Evolutionary conservation across 2,888 invertebrate species (phyloP).

Genomic region (Hydrotaea cyrtoneurina): DNA sequence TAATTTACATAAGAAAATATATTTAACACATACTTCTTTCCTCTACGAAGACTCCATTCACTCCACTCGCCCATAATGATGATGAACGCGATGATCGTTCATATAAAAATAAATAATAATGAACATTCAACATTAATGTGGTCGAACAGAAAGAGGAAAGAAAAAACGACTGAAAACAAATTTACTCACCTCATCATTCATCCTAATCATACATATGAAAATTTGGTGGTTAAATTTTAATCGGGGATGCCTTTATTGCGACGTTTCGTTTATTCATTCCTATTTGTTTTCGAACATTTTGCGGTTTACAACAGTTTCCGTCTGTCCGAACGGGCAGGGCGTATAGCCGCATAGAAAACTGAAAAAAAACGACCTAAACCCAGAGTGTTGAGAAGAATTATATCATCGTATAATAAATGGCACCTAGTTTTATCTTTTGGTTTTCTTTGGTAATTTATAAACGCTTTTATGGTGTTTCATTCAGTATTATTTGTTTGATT

Average conservation of each 20-base stretch:
- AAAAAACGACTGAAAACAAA: conserved; percentile 11
- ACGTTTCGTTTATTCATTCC: background rate
- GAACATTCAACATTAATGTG: background rate
- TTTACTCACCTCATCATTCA: conserved; percentile 53
- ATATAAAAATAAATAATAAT: background rate
- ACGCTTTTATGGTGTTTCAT: background rate
- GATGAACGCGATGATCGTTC: conserved; percentile 26
- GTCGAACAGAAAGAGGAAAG: background rate
- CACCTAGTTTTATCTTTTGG: conserved; percentile 33
- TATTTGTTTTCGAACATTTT: background rate
- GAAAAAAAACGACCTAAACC: background rate
- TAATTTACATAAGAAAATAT: conserved; percentile 65
- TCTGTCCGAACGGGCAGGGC: background rate
- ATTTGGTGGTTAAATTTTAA: conserved; percentile 41
- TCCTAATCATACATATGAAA: conserved; percentile 20
- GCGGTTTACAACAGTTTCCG: background rate
- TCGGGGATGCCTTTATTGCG: conserved; percentile 32
- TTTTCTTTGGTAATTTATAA: conserved; percentile 28
- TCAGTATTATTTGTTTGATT: conserved; percentile 18
- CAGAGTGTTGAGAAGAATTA: conserved; percentile 53
- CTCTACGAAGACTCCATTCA: background rate
- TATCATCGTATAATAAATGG: conserved; percentile 53
- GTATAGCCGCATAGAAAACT: background rate
- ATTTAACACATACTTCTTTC: conserved; percentile 52
- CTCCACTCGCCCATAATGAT: background rate